phyloP scores from a whole-genome alignment of 1,140 invertebrate species.

The Drosophila ogumai region DNA sequence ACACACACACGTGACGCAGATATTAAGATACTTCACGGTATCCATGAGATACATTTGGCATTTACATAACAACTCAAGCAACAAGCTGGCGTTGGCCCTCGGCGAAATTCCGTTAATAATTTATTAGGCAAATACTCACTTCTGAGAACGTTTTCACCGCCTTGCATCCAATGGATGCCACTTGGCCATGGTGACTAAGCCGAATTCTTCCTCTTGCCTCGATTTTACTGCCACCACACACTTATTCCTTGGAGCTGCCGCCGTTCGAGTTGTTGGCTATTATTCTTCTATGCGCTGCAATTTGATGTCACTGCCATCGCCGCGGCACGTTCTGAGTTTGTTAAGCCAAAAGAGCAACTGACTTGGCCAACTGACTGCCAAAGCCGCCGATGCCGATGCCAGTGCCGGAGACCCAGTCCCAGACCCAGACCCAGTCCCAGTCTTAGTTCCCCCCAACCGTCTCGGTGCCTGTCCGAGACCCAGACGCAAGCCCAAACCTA shows the following conservation, averaged over 20 bases:
- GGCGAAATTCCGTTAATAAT: conserved; percentile 42
- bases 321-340: conserved; percentile 77
- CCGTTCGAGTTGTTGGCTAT: conserved; percentile 29
- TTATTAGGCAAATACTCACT: conserved; percentile 39
- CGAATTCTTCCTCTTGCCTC: conserved; percentile 29
- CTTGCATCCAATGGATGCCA: conserved; percentile 45
- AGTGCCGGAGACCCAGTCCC: conserved; percentile 42
- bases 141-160: conserved; percentile 28
- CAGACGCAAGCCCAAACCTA: conserved; percentile 27
- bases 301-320: conserved; percentile 64
- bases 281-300: conserved; percentile 69
- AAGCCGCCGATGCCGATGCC: conserved; percentile 45
- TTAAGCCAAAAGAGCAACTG: conserved; percentile 81
- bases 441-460: neutral
- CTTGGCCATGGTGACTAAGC: conserved; percentile 69
- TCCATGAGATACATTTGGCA: conserved; percentile 74
- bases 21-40: conserved; percentile 64
- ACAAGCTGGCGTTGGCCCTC: conserved; percentile 53
- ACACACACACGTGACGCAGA: conserved; percentile 18
- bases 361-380: conserved; percentile 75
- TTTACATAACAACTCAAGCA: conserved; percentile 72
- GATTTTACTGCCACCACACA: conserved; percentile 27
- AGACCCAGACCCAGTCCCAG: conserved; percentile 20
- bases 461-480: conserved; percentile 4
- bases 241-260: conserved; percentile 6